These are phyloP conservation scores for Leptopilina boulardi DNA, from an alignment of 1,140 invertebrate species.

Conservation along the genomic window DNA sequence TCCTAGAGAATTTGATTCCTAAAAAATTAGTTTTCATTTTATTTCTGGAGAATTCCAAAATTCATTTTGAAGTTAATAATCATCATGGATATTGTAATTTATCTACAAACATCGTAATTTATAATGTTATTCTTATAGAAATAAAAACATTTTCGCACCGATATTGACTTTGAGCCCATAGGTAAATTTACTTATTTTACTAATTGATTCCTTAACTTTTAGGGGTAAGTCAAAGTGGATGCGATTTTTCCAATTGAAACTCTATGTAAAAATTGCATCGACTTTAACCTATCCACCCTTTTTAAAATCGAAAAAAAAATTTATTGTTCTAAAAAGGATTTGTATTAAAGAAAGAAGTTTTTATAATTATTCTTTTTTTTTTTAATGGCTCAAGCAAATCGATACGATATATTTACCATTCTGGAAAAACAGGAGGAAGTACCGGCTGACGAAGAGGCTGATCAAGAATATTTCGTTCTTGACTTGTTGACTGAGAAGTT, in stretches of 20 bases:
- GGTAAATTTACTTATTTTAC: no score
- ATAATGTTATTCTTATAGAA: neutral
- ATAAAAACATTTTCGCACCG: neutral
- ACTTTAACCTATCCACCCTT: no score
- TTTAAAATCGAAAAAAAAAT: no score
- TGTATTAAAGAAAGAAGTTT: no score
- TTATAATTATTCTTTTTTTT: no score
- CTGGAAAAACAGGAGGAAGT: neutral
- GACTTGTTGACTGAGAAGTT: slow-evolving; percentile 50
- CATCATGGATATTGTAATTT: neutral
- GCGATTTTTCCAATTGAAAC: no score
- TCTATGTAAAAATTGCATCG: no score
- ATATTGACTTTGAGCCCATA: slow-evolving; percentile 16
- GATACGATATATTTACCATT: slow-evolving; percentile 57
- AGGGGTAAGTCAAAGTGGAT: no score
- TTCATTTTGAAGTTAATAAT: neutral
- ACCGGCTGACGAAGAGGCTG: slow-evolving; percentile 50
- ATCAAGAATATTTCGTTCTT: slow-evolving; percentile 53
- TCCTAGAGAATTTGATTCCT: neutral
- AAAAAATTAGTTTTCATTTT: neutral
- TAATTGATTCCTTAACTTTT: no score
- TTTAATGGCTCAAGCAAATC: slow-evolving; percentile 38
- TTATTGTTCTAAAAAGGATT: no score
- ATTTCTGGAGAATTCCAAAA: slow-evolving; percentile 13
- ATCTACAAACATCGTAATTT: slow-evolving; percentile 9